Evolutionary conservation across 2,797 vertebrate species (phyloP), one percentile per base, ranked within the genome.

Genomic region (Nannoperca australis): DNA sequence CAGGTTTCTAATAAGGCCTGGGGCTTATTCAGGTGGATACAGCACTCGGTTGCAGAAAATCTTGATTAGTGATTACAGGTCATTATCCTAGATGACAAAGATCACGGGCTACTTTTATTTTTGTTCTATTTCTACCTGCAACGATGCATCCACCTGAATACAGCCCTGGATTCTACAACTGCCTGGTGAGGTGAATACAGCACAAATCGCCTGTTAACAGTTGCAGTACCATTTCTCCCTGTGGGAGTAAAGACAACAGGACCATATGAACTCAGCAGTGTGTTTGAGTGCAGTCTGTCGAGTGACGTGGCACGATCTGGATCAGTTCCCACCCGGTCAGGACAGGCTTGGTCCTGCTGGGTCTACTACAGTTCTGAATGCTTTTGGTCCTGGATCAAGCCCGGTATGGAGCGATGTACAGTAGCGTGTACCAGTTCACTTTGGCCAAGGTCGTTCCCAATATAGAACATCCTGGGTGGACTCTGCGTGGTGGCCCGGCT

Each of bases 1-100:
- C 94, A 94, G 95, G 92, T 92, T 93, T 88, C 90, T 91, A 90
- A 90, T 94, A 93, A 95, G 95, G 93, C 94, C 94, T 91, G 83
- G 87, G 91, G 92, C 85, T 82, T 62, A 85, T 83, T 91, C 89
- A 90, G 88, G 67, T 90, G 90, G 90, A 91, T 83, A 70, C 91
- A 91, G 83, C 80, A 66, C 83, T 91, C 85, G 80, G 75, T 74
- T 74, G 81, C 78, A 86, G 75, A 88, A 79, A 73, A 51, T 76
- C 69, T 83, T 56, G 44, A 69, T 83, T 84, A 38, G 73, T 75
- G 83, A 82, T 83, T 84, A 80, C 45, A 75, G 54, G 70, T 86
- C 56, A 44, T 87, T 78, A 66, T 76, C 76, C 83, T 91, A 84
- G 75, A 82, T 88, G 83, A 85, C 79, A 47, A 8, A 58, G 78